Base-by-base conservation (phyloP, 1,140 invertebrate genomes). In the Spodoptera frugiperda region DNA sequence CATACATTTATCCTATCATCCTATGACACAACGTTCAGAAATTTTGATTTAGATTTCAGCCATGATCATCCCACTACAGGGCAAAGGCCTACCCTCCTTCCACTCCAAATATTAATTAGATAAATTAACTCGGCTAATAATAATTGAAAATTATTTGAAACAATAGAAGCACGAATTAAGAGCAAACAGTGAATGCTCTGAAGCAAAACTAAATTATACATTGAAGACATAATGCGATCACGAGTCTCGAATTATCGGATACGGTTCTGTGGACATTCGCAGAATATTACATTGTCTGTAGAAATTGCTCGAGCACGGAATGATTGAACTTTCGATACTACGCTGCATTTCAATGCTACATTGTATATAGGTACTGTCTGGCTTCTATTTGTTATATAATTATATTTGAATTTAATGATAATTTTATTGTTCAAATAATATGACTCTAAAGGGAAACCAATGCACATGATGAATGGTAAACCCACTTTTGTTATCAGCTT, bases 171-270 rank as follows among this genome's bases (percentile, higher is more conserved):
- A 21, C n/a, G 11, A 44, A 61, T 44, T 44, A 61, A 30, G 17
- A 3, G 57, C 57, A 61, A 61, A 61, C 57, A 17, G 2, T 44
- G 57, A 61, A 39, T 39, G 55, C 30, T 25, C 15, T 3, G 15
- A 17, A n/a, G n/a, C 57, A 9, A 44, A 61, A 61, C 57, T 61
- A 44, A 61, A 61, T 61, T 61, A 61, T 61, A 61, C 57, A 61
- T 44, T 33, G 33, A 61, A 61, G 57, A 44, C 44, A 44, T 61
- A 61, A 61, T 61, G 57, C n/a, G 15, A 61, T 61, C 57, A 61
- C 57, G 57, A 44, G 1, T 1, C n/a, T 17, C 57, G 57, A 33
- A 59, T 59, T 44, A 48, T 65, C 15, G 12, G 33, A n/a, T 33
- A 59, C 57, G 12, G 57, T 14, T 12, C 33, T 8, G 61, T 21